These are phyloP conservation scores for Penaeus japonicus DNA, from an alignment of 1,140 invertebrate species.

Conservation along the genomic window DNA sequence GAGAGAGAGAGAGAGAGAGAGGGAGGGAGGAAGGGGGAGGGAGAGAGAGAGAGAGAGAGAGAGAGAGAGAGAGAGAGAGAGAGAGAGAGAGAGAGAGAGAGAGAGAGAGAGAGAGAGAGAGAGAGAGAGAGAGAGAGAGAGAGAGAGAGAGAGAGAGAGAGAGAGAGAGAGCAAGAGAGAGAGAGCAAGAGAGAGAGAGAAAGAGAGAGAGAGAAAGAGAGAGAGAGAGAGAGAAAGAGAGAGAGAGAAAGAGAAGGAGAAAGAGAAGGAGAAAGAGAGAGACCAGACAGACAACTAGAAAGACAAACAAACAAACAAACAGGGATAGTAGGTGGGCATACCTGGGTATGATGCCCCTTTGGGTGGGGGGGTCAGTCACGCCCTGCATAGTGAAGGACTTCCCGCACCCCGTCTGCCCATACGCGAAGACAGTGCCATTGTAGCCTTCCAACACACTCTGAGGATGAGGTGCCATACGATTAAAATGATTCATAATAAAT, in stretches of 20 bases:
- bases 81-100: neutral
- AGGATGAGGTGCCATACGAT: constrained; percentile 31
- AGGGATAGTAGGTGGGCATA: too few species aligned
- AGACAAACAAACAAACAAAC: neutral
- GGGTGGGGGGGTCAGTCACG: constrained; percentile 67
- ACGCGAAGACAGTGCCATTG: constrained; percentile 89
- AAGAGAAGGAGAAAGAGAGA: neutral
- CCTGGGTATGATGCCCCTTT: constrained; percentile 80
- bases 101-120: too few species aligned
- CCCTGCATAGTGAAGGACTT: constrained; percentile 70
- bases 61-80: neutral
- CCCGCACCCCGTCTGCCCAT: constrained; percentile 87
- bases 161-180: too few species aligned
- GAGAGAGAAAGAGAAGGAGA: neutral
- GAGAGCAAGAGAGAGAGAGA: too few species aligned
- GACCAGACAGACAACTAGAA: too few species aligned
- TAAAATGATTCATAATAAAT: neutral
- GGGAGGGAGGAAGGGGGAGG: too few species aligned
- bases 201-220: neutral
- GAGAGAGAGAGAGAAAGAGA: too few species aligned
- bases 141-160: too few species aligned
- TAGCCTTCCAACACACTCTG: constrained; percentile 86
- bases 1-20: too few species aligned
- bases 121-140: too few species aligned
- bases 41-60: constrained; percentile 1